Conservation (phyloP, 2,113 vertebrate species). For the Hypocryptadius cinnamomeus region DNA sequence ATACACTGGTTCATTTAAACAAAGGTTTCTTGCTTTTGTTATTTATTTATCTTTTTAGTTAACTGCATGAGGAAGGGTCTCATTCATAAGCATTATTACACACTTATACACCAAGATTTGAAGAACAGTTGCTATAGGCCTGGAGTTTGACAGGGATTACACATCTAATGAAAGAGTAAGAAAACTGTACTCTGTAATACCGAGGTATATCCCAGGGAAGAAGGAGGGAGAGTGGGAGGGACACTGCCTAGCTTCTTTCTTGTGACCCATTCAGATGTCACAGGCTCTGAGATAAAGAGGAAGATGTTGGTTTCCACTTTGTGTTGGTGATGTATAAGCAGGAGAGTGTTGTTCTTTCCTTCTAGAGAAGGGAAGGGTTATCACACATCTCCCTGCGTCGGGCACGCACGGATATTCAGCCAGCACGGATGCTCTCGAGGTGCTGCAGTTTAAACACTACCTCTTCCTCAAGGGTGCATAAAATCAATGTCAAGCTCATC, state of each 20-base stretch:
- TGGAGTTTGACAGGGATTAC: not conserved
- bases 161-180: not conserved
- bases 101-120: not conserved
- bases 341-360: not conserved
- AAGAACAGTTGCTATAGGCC: not conserved
- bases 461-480: not conserved
- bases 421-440: not conserved
- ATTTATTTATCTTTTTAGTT: not conserved
- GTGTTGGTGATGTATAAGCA: not conserved
- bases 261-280: not conserved
- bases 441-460: not conserved
- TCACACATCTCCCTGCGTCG: not conserved
- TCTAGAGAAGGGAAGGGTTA: not conserved
- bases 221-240: not conserved
- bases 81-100: not conserved
- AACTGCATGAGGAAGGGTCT: not conserved
- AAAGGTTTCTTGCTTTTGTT: not conserved
- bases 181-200: not conserved
- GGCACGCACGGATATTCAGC: accelerated
- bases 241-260: not conserved
- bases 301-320: not conserved
- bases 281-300: not conserved
- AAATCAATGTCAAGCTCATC: not conserved
- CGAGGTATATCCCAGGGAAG: not conserved
- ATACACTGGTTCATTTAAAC: accelerated